Conservation (phyloP, 1,140 invertebrate genomes). For the Himalopsyche phryganea region DNA sequence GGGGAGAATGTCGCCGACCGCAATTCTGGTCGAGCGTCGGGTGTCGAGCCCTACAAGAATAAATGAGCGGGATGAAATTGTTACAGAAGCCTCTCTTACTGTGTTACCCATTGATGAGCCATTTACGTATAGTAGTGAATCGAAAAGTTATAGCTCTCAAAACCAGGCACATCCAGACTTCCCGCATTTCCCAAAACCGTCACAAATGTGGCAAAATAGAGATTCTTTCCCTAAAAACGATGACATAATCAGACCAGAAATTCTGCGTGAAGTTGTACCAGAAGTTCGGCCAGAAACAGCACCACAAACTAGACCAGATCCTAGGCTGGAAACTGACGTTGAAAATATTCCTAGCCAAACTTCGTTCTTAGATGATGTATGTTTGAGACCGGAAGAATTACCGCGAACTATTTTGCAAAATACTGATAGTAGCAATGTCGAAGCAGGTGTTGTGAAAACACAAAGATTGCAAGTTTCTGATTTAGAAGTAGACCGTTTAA, state of each 20-base stretch:
- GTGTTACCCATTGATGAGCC: constrained; percentile 48
- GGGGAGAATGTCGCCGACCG: constrained; percentile 56
- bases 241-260: neutral
- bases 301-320: neutral
- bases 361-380: constrained; percentile 1
- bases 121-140: constrained; percentile 20
- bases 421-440: constrained; percentile 6
- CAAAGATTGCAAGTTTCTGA: constrained; percentile 67
- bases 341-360: neutral
- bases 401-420: constrained; percentile 1
- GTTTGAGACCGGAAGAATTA: neutral
- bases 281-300: neutral
- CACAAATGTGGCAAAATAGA: neutral
- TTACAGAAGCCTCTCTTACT: constrained; percentile 56
- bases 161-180: constrained; percentile 30
- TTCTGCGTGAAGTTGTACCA: neutral
- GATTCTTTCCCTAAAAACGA: neutral
- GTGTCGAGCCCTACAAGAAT: constrained; percentile 55
- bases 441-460: constrained; percentile 46
- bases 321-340: neutral
- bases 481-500: constrained; percentile 71
- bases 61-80: constrained; percentile 48
- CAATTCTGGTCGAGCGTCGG: constrained; percentile 56
- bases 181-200: neutral
- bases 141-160: constrained; percentile 39